Percentiles rank a stretch among this genome's conserved stretches.
phyloP scores from a whole-genome alignment of 2,113 vertebrate species.

The Chamaetylas fuelleborni region DNA sequence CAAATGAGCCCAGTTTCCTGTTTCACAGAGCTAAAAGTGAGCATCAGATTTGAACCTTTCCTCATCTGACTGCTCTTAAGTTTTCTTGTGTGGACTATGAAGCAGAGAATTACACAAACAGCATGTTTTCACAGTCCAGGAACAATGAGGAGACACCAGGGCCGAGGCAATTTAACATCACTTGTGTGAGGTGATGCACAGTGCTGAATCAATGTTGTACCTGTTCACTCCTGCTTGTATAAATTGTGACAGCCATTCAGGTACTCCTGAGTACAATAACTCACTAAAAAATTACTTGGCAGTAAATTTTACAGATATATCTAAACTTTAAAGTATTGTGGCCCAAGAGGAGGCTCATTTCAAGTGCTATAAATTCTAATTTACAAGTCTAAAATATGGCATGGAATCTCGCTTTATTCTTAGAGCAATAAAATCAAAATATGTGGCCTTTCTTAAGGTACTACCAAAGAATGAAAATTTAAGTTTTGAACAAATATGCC shows the following conservation, averaged over 20 bases:
- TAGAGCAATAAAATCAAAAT: background rate
- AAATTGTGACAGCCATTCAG: background rate
- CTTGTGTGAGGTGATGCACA: background rate
- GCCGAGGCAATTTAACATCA: background rate
- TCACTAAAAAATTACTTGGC: background rate
- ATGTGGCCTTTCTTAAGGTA: background rate
- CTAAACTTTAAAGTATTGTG: background rate
- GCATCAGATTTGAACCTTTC: background rate
- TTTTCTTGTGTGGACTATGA: background rate
- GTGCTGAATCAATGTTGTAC: background rate
- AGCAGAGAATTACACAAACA: background rate
- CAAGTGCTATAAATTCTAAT: background rate
- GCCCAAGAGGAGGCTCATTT: background rate
- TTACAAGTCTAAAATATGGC: background rate
- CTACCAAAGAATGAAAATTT: background rate
- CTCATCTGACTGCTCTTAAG: background rate
- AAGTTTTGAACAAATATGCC: background rate
- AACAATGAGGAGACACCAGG: background rate
- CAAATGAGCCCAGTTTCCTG: background rate
- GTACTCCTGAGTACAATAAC: background rate
- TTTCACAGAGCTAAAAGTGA: background rate
- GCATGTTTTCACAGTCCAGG: fast-evolving
- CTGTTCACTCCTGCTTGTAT: fast-evolving
- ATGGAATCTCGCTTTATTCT: background rate
- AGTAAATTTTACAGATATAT: background rate